Percentiles rank a stretch among this genome's conserved stretches.
phyloP scores from a whole-genome alignment of 2,113 vertebrate genomes.

The Chionodraco myersi region DNA sequence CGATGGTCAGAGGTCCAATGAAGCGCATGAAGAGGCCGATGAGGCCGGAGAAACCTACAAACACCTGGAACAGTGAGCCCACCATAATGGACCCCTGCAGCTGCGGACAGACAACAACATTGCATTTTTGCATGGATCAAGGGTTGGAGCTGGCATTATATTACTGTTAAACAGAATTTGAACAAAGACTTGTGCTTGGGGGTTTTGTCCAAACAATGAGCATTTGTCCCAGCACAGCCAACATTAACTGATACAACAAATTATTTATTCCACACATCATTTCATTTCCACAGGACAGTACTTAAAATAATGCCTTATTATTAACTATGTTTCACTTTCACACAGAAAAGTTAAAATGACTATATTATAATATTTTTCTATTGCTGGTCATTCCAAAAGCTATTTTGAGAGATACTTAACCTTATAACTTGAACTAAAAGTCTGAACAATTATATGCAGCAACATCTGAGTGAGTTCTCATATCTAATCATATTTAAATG shows the following conservation, averaged over 20 bases:
- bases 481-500: not conserved
- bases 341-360: not conserved
- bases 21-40: slow-evolving; percentile 93
- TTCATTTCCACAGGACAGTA: not conserved
- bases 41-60: slow-evolving; percentile 95
- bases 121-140: not conserved
- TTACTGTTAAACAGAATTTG: not conserved
- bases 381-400: not conserved
- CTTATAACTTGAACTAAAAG: not conserved
- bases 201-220: not conserved
- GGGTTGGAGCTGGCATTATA: not conserved
- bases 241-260: not conserved
- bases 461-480: not conserved
- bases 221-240: not conserved
- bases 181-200: not conserved
- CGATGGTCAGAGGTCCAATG: slow-evolving; percentile 95
- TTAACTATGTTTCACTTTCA: not conserved
- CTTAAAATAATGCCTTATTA: not conserved
- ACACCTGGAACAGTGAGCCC: slow-evolving; percentile 92
- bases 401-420: not conserved
- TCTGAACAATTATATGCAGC: not conserved
- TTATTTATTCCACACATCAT: not conserved
- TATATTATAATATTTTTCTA: no score
- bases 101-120: slow-evolving; percentile 72
- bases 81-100: slow-evolving; percentile 94